Conservation (phyloP, 2,797 vertebrate species). For the Malurus splendens region DNA sequence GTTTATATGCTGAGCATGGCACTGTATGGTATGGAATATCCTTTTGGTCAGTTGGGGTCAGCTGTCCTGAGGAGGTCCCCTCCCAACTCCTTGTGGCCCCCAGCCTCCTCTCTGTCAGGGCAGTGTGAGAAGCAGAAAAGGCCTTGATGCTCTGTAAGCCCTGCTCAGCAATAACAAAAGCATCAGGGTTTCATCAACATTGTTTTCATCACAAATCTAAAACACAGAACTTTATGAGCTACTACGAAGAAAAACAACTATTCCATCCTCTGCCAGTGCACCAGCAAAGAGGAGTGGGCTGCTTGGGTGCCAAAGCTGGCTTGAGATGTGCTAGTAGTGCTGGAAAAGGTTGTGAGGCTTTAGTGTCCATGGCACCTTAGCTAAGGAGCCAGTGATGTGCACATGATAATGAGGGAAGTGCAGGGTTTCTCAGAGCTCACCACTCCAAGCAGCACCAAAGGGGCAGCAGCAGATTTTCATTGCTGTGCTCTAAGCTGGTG, state of each 20-base stretch:
- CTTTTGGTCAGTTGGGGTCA: not conserved
- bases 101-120: fast-evolving
- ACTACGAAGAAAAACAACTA: not conserved
- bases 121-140: not conserved
- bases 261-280: not conserved
- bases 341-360: not conserved
- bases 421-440: not conserved
- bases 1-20: not conserved
- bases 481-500: not conserved
- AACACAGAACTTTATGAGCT: not conserved
- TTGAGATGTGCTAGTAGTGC: not conserved
- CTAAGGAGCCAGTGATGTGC: not conserved
- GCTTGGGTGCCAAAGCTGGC: not conserved
- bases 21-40: not conserved
- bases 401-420: not conserved
- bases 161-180: not conserved
- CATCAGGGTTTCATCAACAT: not conserved
- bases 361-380: not conserved
- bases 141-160: not conserved
- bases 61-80: not conserved
- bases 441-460: not conserved
- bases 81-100: fast-evolving
- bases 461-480: not conserved
- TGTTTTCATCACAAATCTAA: not conserved
- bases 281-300: fast-evolving